Conservation (phyloP, 2,888 invertebrate genomes). For the Bhutanitis thaidina region DNA sequence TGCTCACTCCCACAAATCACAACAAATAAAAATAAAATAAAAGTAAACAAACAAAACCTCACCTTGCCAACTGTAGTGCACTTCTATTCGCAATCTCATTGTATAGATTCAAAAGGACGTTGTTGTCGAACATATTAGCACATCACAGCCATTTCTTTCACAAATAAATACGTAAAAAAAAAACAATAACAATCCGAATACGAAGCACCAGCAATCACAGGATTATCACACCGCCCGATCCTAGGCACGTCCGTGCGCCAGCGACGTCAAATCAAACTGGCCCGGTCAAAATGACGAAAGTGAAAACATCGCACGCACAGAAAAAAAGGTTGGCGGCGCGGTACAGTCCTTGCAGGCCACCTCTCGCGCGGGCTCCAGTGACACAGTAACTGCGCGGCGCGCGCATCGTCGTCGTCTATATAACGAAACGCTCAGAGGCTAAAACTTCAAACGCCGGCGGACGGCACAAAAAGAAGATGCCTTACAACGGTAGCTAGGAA, state of each 20-base stretch:
- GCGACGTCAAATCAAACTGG: conserved; percentile 78
- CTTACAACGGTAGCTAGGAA: conserved; percentile 72
- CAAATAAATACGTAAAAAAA: conserved; percentile 42
- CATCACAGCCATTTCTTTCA: conserved; percentile 75
- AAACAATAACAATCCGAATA: conserved; percentile 61
- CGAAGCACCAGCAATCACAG: conserved; percentile 72
- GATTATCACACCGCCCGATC: conserved; percentile 69
- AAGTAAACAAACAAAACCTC: conserved; percentile 65
- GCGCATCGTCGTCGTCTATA: conserved; percentile 75
- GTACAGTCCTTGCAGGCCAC: conserved; percentile 75
- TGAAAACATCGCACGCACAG: conserved; percentile 79
- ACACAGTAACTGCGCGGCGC: conserved; percentile 76
- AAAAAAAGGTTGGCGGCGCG: conserved; percentile 60
- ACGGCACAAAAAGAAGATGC: conserved; percentile 76
- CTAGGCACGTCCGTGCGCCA: conserved; percentile 76
- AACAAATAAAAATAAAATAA: conserved; percentile 48
- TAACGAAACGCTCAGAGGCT: conserved; percentile 70
- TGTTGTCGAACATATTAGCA: conserved; percentile 78
- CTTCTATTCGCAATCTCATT: conserved; percentile 77
- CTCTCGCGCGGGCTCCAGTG: conserved; percentile 76
- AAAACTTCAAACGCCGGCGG: conserved; percentile 67
- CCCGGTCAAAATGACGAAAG: conserved; percentile 80
- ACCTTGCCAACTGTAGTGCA: conserved; percentile 79
- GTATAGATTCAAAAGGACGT: conserved; percentile 74
- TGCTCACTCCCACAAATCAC: conserved; percentile 39